Evolutionary conservation across 2,113 vertebrate species (phyloP), one percentile per base, ranked within the genome.

Genomic region (Poeciliopsis retropinna): DNA sequence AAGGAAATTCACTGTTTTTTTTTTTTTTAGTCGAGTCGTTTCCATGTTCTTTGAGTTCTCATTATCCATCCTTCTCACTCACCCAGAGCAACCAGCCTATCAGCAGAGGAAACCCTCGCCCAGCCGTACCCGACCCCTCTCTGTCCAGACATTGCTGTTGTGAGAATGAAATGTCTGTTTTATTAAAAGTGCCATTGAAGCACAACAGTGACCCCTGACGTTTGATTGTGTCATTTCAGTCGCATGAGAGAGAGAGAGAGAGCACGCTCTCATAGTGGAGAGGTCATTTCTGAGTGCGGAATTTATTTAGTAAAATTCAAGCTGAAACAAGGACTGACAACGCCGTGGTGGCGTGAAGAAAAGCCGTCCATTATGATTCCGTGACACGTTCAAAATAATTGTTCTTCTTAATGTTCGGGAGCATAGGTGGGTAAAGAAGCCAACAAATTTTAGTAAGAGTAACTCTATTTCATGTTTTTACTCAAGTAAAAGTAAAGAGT

Each of bases 121-220:
- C 88, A 61, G 68, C 87, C 90, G 81, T 86, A 74, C 77, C 87
- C 88, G 80, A 80, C 17, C 90, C 91, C 91, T 91, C 92, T 92
- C 84, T 92, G 91, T 94, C 91, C 94, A 95, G 94, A 94, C 94
- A 95, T 95, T 95, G 94, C 94, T 95, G 94, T 95, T 95, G 94
- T 95, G 94, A 94, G 93, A 93, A 95, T 94, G 91, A 95, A 93
- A 95, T 95, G 94, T 95, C 94, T 94, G 94, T 95, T 95, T 95
- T 95, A 95, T 94, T 95, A 95, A 95, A 95, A 95, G 94, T 94
- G 94, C 94, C 85, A 91, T 86, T 94, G 94, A 94, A 94, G 94
- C 93, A 92, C 93, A 94, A 92, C 90, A 92, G 93, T 95, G 94
- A 94, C 90, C 89, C 89, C 91, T 91, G 83, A 89, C 91, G 92